Percentiles rank a stretch among this genome's conserved stretches.
phyloP scores from a whole-genome alignment of 2,113 vertebrate genomes.

The Acrocephalus kingi region DNA sequence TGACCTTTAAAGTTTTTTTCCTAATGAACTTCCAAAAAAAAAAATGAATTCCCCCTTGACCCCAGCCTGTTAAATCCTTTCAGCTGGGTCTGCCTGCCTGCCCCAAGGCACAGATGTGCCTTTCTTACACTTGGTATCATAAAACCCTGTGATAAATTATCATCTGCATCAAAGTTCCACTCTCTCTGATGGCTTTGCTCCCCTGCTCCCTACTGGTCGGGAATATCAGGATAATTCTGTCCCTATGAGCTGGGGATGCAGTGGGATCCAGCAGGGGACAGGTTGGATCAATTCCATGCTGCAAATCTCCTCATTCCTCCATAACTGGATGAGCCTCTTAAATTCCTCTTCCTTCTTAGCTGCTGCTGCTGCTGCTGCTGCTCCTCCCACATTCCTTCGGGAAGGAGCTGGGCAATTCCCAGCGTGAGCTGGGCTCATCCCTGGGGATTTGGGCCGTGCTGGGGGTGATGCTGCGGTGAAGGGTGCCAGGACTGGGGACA shows the following conservation, averaged over 20 bases:
- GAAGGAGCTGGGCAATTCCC: neutral
- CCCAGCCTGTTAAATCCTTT: neutral
- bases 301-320: neutral
- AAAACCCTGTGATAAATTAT: neutral
- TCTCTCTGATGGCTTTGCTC: neutral
- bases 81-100: neutral
- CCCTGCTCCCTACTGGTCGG: neutral
- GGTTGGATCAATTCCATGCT: fast-evolving
- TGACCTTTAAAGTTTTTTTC: neutral
- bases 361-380: neutral
- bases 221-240: neutral
- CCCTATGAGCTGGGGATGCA: neutral
- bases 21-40: neutral
- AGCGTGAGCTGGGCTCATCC: neutral
- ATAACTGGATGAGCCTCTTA: neutral
- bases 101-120: neutral
- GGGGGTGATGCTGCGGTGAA: no score
- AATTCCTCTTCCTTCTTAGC: neutral
- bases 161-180: neutral
- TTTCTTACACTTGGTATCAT: neutral
- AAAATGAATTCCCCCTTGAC: neutral
- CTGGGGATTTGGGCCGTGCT: fast-evolving
- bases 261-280: neutral
- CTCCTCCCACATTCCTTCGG: neutral
- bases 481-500: neutral